A percentile compares a stretch with the other conserved stretches of the same genome.
These are phyloP conservation scores for Murina feae DNA, from an alignment of 2,113 vertebrate genomes.

Conservation along the genomic window DNA sequence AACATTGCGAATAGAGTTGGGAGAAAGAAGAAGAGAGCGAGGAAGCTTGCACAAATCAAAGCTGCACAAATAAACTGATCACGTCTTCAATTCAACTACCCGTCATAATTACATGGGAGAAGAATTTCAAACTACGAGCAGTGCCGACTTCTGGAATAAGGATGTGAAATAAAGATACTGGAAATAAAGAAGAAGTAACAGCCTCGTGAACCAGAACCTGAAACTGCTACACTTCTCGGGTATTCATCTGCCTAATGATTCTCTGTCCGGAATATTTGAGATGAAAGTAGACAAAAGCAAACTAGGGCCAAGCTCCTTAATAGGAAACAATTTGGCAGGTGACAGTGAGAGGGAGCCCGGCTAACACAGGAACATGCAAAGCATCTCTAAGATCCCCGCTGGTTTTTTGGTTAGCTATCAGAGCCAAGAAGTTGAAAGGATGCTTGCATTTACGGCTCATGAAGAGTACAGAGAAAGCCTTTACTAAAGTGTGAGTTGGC, in stretches of 20 bases:
- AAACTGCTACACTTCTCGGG: background rate
- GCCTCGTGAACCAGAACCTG: background rate
- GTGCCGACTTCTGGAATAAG: background rate
- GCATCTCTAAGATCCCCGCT: constrained; percentile 52
- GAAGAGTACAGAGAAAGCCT: constrained; percentile 74
- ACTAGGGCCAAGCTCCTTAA: constrained; percentile 42
- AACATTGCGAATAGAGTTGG: background rate
- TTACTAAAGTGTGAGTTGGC: constrained; percentile 72
- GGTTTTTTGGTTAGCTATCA: constrained; percentile 66
- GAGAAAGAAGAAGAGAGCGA: background rate
- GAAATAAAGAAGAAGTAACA: constrained; percentile 10
- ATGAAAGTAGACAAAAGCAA: constrained; percentile 41
- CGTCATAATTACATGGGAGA: background rate
- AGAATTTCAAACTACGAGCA: background rate
- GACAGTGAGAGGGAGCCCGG: constrained; percentile 44
- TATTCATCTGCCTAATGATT: constrained; percentile 8
- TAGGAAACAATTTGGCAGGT: constrained; percentile 63
- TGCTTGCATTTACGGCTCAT: constrained; percentile 66
- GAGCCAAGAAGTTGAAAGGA: constrained; percentile 73
- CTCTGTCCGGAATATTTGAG: constrained; percentile 24
- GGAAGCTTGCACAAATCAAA: background rate
- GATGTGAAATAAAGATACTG: background rate
- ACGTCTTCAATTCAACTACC: background rate
- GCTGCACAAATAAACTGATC: background rate
- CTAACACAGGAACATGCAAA: constrained; percentile 55